Conservation (phyloP, 2,797 vertebrate genomes). For the Carduelis carduelis region DNA sequence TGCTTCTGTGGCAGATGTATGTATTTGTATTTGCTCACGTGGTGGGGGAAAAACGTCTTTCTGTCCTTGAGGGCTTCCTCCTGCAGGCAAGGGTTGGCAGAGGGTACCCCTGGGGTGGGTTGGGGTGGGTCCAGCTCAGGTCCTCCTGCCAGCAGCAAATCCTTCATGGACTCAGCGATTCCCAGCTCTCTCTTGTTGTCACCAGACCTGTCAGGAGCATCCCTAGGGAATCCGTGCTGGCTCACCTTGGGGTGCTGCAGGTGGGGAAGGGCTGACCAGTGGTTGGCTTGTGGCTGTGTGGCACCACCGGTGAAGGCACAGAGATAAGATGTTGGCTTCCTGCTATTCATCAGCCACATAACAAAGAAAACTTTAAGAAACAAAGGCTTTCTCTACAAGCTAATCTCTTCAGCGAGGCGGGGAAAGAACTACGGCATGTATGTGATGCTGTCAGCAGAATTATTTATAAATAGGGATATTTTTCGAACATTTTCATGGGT, state of each 20-base stretch:
- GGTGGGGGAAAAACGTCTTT: background rate
- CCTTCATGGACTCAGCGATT: background rate
- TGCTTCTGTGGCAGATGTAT: slow-evolving; percentile 53
- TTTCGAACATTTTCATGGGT: slow-evolving; percentile 61
- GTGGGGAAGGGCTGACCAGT: background rate
- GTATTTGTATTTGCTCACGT: slow-evolving; percentile 48
- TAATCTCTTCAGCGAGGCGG: slow-evolving; percentile 7
- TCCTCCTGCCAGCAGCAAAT: background rate
- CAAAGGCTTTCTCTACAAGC: slow-evolving; percentile 28
- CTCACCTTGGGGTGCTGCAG: background rate
- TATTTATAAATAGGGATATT: slow-evolving; percentile 62
- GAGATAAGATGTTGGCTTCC: slow-evolving; percentile 23
- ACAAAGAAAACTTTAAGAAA: slow-evolving; percentile 39
- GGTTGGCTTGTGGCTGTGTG: background rate
- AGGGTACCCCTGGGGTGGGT: background rate
- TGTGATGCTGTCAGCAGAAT: slow-evolving; percentile 48
- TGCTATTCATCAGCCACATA: background rate
- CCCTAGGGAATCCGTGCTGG: fast-evolving
- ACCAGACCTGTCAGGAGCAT: background rate
- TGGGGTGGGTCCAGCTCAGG: background rate
- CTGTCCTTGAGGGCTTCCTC: background rate
- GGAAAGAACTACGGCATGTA: background rate
- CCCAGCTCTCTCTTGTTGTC: background rate
- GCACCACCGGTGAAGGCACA: background rate
- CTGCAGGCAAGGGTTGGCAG: background rate